Evolutionary conservation across 2,113 vertebrate genomes (phyloP), one percentile per base, ranked within the genome.

Genomic region (Cromileptes altivelis): DNA sequence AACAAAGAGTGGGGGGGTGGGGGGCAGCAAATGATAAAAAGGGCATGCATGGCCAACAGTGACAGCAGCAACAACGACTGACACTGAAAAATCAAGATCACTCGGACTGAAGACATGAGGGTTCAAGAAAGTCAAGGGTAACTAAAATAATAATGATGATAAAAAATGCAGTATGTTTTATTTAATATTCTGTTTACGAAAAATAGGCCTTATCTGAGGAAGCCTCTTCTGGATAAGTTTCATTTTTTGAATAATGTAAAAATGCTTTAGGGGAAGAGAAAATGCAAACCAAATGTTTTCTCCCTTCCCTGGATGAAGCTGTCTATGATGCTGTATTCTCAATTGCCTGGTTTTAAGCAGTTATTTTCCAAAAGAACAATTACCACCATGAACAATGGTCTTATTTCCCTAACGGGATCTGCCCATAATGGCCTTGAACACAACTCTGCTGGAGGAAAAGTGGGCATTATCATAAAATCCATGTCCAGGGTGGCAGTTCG

Each of bases 321-420:
- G 64, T 79, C 63, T 57, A 61, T 55, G 58, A 65, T 57, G 60
- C 45, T 50, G n/a, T 18, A 18, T 61, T 80, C 77, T 45, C 62
- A 64, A 55, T 73, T 85, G 42, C 71, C 50, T 79, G 56, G n/a
- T 68, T 77, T 72, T 61, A 81, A 81, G 75, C 49, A 70, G 76
- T 69, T 55, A 47, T 80, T 88, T 89, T 90, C 78, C 81, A 67
- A 75, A 74, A 89, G 61, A 90, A 86, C 89, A 94, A 94, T 91
- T 89, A 80, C 88, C 64, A 71, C 49, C 55, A 64, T 47, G 67
- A 84, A 88, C 85, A 87, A 85, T 63, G 64, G 33, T 61, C 47
- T 80, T 65, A 70, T 89, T 94, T 93, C 89, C 92, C 90, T 68
- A 84, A 89, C 85, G 86, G 86, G 89, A 90, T 92, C 81, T 75